Conservation (phyloP, 2,113 vertebrate species). For the Plestiodon gilberti region DNA sequence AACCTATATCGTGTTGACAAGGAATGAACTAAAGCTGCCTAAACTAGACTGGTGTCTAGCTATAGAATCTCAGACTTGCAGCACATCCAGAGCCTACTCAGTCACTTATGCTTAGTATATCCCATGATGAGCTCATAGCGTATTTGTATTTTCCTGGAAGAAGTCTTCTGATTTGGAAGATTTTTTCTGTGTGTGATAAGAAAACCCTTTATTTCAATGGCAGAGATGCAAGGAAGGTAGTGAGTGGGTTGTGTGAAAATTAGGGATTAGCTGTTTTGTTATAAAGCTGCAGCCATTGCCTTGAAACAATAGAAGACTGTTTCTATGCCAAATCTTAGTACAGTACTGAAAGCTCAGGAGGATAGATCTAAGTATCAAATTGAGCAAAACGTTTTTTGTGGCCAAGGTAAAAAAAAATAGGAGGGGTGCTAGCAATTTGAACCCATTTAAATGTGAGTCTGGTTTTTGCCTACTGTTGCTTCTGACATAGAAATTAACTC, state of each 20-base stretch:
- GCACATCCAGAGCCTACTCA: not conserved
- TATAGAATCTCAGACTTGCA: no score
- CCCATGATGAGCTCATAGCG: not conserved
- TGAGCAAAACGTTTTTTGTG: not conserved
- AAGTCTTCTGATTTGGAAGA: not conserved
- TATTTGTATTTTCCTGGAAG: not conserved
- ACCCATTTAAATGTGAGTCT: not conserved
- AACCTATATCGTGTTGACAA: not conserved
- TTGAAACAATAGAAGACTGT: no score
- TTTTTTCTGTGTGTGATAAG: no score
- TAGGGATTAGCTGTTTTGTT: not conserved
- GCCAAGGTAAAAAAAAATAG: not conserved
- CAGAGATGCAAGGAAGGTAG: no score
- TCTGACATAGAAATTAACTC: no score
- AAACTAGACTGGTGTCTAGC: not conserved
- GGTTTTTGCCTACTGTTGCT: not conserved
- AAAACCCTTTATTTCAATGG: no score
- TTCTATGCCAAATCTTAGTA: no score
- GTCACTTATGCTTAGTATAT: not conserved
- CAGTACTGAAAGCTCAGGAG: no score
- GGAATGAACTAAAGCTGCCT: not conserved
- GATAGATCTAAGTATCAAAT: no score
- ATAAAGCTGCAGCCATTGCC: not conserved
- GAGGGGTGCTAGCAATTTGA: not conserved
- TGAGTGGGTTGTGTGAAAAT: no score